Percentiles rank a stretch among this genome's conserved stretches.
Evolutionary conservation across 2,888 invertebrate species (phyloP).

Genomic region (Netelia virgata): DNA sequence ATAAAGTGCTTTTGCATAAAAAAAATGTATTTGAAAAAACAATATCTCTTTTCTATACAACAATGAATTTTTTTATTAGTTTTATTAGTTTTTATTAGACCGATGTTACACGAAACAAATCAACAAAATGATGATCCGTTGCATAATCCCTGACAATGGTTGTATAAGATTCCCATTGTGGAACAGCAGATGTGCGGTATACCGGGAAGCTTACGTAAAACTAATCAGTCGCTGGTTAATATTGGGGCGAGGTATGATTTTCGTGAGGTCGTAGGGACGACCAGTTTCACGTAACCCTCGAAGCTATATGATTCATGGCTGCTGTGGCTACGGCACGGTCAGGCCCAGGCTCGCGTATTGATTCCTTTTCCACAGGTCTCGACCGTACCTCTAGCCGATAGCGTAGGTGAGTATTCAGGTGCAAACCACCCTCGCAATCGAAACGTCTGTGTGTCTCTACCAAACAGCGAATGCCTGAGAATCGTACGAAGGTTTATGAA

Average conservation of each 20-base stretch:
- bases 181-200: too few relatives aligned
- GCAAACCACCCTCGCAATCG: neutral
- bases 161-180: neutral
- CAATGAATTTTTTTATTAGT: neutral
- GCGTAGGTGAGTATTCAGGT: constrained; percentile 45
- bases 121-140: neutral
- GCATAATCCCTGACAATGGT: neutral
- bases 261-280: too few relatives aligned
- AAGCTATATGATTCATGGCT: constrained; percentile 19
- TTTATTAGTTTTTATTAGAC: neutral
- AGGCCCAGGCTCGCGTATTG: constrained; percentile 73
- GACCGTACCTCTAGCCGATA: constrained; percentile 47
- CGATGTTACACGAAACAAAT: neutral
- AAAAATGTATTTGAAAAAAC: too few relatives aligned
- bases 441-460: neutral
- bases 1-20: too few relatives aligned
- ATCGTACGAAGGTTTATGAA: neutral
- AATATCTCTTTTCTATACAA: too few relatives aligned
- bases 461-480: constrained; percentile 9
- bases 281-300: too few relatives aligned
- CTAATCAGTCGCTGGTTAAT: constrained; percentile 24
- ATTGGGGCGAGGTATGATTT: neutral
- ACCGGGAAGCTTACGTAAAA: too few relatives aligned
- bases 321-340: constrained; percentile 42
- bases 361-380: constrained; percentile 71